Evolutionary conservation across 2,888 invertebrate genomes (phyloP), one percentile per base, ranked within the genome.

Genomic region (Candidula unifasciata): DNA sequence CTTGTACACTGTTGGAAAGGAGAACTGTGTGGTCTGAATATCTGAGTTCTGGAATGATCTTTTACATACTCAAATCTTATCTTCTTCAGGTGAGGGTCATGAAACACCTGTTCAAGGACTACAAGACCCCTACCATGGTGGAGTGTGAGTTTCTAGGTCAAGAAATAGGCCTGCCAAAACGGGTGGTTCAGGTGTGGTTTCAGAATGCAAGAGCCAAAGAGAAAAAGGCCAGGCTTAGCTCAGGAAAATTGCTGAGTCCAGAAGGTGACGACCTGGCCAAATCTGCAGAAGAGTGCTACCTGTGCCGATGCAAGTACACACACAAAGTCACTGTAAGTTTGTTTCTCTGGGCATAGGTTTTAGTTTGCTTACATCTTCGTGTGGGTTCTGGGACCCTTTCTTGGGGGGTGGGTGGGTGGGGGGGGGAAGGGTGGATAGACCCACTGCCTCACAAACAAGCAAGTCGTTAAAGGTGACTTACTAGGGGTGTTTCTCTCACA

Each of bases 171-270:
- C 95, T 99, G 88, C 97, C 97, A 71, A 99, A 98, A 94, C 96
- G 98, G 87, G 98, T 98, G 71, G 93, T 95, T 18, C 95, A 95
- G 88, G 95, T 95, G 13, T 95, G 95, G 95, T 99, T 99, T 94
- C 99, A 99, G 95, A 99, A 99, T 94, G 98, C 99, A 68, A 95
- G 99, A 90, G 99, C 99, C 91, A 99, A 99, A 95, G 99, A 98
- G 93, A 98, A 98, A 95, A 98, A 98, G 86, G 90, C 91, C 37
- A 92, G 92, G 85, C 86, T 93, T 68, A 88, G 89, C 57, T 73
- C 76, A n/a, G 85, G 89, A n/a, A 91, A 90, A 77, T 87, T 90
- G 0, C 91, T 89, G 84, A 89, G 89, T 10, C 87, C 89, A 10
- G 92, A 92, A 18, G 80, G 90, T 74, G 92, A 92, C 73, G 92